Evolutionary conservation across 2,113 vertebrate genomes (phyloP).

Genomic region (Trematomus loennbergii): DNA sequence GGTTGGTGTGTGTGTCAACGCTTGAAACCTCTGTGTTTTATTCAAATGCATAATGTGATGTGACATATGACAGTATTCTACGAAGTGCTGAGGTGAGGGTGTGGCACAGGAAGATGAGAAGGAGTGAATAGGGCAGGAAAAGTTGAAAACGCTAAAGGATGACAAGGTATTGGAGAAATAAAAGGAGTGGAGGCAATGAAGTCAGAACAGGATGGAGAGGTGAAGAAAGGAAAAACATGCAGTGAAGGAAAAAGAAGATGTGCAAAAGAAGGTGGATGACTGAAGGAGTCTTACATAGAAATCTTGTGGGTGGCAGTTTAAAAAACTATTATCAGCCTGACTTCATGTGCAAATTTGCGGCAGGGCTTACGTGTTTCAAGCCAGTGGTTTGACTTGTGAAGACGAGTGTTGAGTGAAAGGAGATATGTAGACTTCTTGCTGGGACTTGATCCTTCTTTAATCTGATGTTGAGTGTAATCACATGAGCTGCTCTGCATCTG

Average conservation of each 20-base stretch:
- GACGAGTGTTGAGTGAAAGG: no score
- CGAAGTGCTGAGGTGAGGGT: conserved; percentile 25
- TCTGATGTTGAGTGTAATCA: no score
- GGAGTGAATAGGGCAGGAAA: background rate
- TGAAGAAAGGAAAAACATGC: background rate
- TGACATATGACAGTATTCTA: conserved; percentile 43
- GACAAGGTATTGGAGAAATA: background rate
- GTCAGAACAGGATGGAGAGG: background rate
- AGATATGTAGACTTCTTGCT: no score
- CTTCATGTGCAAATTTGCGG: no score
- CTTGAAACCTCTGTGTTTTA: conserved; percentile 17
- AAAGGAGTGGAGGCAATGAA: background rate
- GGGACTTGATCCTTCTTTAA: no score
- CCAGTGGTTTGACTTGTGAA: no score
- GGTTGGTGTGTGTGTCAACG: background rate
- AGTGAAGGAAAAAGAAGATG: background rate
- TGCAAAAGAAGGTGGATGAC: background rate
- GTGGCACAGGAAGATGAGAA: conserved; percentile 18
- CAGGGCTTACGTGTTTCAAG: no score
- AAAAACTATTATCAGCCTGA: background rate
- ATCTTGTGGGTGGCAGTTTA: conserved; percentile 5
- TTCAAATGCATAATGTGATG: conserved; percentile 50
- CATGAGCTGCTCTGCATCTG: no score
- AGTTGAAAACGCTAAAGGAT: background rate
- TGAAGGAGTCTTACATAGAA: background rate